These are phyloP conservation scores for Melanocharis versteri DNA, from an alignment of 2,113 vertebrate species.

Conservation along the genomic window DNA sequence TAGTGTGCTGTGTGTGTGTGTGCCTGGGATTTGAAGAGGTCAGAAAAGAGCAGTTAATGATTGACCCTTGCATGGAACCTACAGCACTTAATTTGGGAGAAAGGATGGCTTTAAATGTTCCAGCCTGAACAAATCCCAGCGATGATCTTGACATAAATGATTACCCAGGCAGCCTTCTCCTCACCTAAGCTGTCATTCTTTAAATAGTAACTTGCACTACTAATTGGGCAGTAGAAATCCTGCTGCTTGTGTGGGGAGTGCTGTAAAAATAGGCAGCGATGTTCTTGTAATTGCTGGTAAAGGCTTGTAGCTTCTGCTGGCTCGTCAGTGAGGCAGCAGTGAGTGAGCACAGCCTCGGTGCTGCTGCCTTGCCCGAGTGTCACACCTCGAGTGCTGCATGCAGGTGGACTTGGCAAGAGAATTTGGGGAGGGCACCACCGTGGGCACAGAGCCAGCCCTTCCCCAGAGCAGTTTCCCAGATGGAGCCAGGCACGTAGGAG, in stretches of 20 bases:
- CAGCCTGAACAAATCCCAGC: conserved; percentile 38
- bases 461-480: background rate
- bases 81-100: conserved; percentile 7
- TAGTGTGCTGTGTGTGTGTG: background rate
- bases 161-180: conserved; percentile 47
- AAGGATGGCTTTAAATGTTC: conserved; percentile 35
- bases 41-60: conserved; percentile 54
- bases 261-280: conserved; percentile 22
- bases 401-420: background rate
- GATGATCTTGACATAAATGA: conserved; percentile 45
- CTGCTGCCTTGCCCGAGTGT: background rate
- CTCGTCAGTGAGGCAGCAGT: background rate
- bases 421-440: background rate
- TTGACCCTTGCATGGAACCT: conserved; percentile 29
- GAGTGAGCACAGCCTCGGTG: background rate
- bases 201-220: conserved; percentile 59
- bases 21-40: conserved; percentile 17
- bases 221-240: conserved; percentile 56
- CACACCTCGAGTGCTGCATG: background rate
- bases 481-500: conserved; percentile 14
- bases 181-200: conserved; percentile 52
- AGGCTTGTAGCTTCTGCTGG: background rate
- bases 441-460: background rate
- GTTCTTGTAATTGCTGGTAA: conserved; percentile 43
- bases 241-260: background rate